Conservation (phyloP, 2,797 vertebrate species). For the Micrastur ruficollis region DNA sequence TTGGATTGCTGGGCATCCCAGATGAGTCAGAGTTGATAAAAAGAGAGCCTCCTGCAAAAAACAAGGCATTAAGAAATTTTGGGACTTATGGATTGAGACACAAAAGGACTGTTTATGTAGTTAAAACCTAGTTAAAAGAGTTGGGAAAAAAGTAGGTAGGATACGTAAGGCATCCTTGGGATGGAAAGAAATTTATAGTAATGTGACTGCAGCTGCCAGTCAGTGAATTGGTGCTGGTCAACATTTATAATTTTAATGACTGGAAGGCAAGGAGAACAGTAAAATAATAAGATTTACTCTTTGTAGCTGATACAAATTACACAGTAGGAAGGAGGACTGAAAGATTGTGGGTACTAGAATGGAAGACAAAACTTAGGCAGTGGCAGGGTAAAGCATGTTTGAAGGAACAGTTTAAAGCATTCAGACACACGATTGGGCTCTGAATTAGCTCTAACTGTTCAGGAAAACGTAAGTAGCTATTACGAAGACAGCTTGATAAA, state of each 20-base stretch:
- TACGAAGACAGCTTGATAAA: conserved; percentile 40
- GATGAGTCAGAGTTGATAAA: not conserved
- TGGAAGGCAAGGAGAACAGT: not conserved
- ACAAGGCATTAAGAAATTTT: not conserved
- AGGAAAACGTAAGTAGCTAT: conserved; percentile 40
- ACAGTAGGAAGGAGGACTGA: not conserved
- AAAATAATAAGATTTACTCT: not conserved
- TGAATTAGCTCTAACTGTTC: conserved; percentile 52
- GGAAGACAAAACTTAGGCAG: not conserved
- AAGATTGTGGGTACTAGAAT: not conserved
- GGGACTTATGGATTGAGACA: not conserved
- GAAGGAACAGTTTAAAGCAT: conserved; percentile 26
- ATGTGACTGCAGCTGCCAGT: not conserved
- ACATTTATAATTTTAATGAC: not conserved
- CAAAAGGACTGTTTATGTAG: not conserved
- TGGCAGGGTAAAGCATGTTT: conserved; percentile 1
- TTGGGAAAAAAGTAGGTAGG: not conserved
- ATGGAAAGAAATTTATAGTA: not conserved
- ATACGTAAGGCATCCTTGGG: not conserved
- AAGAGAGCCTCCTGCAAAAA: not conserved
- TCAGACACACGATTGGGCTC: not conserved
- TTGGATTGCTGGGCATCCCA: not conserved
- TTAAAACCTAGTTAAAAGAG: not conserved
- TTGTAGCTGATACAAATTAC: not conserved
- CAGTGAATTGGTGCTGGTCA: not conserved